phyloP scores from a whole-genome alignment of 2,113 vertebrate species.

The Muntiacus muntjak region DNA sequence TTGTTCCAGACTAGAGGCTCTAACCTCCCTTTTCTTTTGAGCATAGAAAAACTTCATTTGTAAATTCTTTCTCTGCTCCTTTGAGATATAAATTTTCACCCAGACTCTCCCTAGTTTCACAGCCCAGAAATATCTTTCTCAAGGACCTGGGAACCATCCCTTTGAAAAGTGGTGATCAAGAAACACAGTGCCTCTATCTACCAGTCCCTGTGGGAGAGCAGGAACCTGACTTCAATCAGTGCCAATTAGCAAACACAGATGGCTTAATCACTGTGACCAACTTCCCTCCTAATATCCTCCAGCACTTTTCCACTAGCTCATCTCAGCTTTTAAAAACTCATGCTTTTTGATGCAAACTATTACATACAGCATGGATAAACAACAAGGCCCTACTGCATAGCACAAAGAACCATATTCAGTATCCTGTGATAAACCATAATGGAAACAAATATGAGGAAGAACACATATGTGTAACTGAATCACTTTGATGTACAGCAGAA shows the following conservation, averaged over 20 bases:
- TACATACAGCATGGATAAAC: background rate
- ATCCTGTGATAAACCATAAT: background rate
- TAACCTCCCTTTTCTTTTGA: background rate
- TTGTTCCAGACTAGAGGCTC: background rate
- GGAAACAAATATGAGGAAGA: background rate
- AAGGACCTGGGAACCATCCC: background rate
- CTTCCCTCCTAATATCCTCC: too few species aligned
- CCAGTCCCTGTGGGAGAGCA: background rate
- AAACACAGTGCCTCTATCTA: background rate
- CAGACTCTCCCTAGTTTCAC: background rate
- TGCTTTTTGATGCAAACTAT: background rate
- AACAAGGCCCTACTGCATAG: background rate
- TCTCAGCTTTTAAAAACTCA: background rate
- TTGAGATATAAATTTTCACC: background rate
- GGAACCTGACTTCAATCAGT: background rate
- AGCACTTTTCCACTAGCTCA: background rate
- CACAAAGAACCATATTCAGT: background rate
- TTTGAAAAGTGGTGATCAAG: background rate
- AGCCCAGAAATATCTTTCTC: background rate
- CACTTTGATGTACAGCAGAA: background rate
- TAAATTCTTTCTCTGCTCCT: background rate
- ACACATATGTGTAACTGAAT: background rate
- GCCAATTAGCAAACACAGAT: background rate
- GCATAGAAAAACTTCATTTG: background rate
- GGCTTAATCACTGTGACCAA: background rate